These are phyloP conservation scores for Parascotia fuliginaria DNA, from an alignment of 2,888 invertebrate species.

Conservation along the genomic window DNA sequence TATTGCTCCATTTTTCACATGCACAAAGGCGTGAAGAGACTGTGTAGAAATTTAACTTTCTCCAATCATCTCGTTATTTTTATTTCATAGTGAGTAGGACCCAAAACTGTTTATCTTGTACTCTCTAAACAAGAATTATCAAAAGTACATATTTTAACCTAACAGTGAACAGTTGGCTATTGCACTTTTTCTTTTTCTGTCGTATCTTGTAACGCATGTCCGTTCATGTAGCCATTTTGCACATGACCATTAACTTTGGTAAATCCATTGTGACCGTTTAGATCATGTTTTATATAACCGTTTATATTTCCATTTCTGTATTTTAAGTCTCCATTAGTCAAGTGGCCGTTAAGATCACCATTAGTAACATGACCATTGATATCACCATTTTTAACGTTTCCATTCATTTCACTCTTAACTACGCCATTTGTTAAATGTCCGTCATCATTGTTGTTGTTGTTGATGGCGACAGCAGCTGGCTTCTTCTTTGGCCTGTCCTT, in stretches of 20 bases:
- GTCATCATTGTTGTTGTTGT: conserved; percentile 44
- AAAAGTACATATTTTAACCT: conserved; percentile 38
- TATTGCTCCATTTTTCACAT: conserved; percentile 19
- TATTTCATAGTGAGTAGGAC: conserved; percentile 27
- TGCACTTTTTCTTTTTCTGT: conserved; percentile 73
- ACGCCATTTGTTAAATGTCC: conserved; percentile 33
- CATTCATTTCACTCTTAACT: conserved; percentile 22
- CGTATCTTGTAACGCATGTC: conserved; percentile 47
- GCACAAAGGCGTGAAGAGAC: conserved; percentile 20
- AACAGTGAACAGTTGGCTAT: conserved; percentile 49
- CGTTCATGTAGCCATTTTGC: conserved; percentile 54
- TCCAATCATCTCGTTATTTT: conserved; percentile 22
- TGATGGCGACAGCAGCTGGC: conserved; percentile 36
- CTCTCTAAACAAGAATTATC: conserved; percentile 30
- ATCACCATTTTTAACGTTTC: conserved; percentile 29
- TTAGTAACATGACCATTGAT: conserved; percentile 25
- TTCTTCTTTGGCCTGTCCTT: conserved; percentile 44
- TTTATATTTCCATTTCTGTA: conserved; percentile 38
- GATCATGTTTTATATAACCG: conserved; percentile 33
- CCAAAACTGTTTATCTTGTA: conserved; percentile 23
- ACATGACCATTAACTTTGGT: conserved; percentile 19
- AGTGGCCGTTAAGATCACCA: conserved; percentile 39
- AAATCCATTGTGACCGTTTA: conserved; percentile 12
- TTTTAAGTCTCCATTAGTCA: conserved; percentile 36
- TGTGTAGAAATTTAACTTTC: conserved; percentile 36